phyloP scores from a whole-genome alignment of 2,888 invertebrate genomes.

The Machimus rusticus region DNA sequence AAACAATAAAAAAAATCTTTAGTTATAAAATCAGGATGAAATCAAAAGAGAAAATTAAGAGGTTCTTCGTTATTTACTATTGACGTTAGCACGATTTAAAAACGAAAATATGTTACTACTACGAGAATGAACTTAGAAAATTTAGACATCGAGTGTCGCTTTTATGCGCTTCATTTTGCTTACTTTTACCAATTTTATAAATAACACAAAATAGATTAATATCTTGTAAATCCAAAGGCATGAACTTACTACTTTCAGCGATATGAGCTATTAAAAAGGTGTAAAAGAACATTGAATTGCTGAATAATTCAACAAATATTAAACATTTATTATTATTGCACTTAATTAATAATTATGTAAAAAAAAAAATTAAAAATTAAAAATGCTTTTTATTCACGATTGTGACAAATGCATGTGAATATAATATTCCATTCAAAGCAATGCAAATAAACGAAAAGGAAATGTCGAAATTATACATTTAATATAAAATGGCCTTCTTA shows the following conservation, averaged over 20 bases:
- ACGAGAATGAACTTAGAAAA: neutral
- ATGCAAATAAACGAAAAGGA: neutral
- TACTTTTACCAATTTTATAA: neutral
- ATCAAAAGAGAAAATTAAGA: neutral
- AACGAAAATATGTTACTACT: neutral
- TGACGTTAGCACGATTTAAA: constrained; percentile 1
- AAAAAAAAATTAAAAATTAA: neutral
- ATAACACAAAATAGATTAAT: neutral
- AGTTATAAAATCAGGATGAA: constrained; percentile 38
- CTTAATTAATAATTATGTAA: neutral
- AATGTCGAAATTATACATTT: neutral
- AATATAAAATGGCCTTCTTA: neutral
- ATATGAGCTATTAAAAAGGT: constrained; percentile 1
- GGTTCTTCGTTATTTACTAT: constrained; percentile 15
- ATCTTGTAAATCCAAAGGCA: neutral
- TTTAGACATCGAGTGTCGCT: constrained; percentile 25
- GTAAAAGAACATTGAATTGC: constrained; percentile 11
- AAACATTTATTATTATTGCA: neutral
- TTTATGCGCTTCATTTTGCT: neutral
- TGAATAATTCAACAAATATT: neutral
- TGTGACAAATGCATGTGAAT: neutral
- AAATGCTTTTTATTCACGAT: neutral
- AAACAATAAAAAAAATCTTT: constrained; percentile 49
- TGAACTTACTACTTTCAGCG: neutral
- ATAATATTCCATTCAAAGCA: neutral